phyloP scores from a whole-genome alignment of 2,113 vertebrate genomes.

The Ameiurus melas region DNA sequence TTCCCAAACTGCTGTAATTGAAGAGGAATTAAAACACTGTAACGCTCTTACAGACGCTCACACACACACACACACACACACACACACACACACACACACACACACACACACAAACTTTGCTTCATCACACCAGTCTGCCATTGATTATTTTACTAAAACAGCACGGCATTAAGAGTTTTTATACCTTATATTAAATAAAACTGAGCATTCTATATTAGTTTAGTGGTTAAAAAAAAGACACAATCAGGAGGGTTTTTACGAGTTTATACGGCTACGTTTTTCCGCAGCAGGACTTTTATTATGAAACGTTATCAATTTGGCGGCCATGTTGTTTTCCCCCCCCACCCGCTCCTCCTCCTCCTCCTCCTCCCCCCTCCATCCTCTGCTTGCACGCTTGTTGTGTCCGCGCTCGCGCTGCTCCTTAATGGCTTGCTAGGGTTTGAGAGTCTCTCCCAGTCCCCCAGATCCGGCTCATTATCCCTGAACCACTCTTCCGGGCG shows the following conservation, averaged over 20 bases:
- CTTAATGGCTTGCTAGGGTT: neutral
- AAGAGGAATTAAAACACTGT: neutral
- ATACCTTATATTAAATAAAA: neutral
- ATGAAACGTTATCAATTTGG: neutral
- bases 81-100: too few relatives aligned
- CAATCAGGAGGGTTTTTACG: neutral
- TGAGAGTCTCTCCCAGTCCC: neutral
- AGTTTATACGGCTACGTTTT: neutral
- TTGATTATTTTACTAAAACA: neutral
- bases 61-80: too few relatives aligned
- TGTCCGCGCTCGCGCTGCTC: neutral
- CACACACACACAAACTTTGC: neutral
- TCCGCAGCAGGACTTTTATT: conserved; percentile 35
- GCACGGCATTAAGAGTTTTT: neutral
- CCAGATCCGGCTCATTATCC: neutral
- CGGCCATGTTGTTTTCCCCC: conserved; percentile 12
- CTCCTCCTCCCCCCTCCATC: too few relatives aligned
- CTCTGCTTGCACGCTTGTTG: neutral
- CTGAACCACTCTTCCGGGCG: accelerated
- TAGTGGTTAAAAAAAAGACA: too few relatives aligned
- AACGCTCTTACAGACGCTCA: neutral
- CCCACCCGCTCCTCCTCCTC: neutral
- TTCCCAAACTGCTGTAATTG: neutral
- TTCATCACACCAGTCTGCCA: neutral
- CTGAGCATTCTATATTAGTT: neutral